Conservation (phyloP, 2,888 invertebrate genomes). For the Augochlorella aurata region DNA sequence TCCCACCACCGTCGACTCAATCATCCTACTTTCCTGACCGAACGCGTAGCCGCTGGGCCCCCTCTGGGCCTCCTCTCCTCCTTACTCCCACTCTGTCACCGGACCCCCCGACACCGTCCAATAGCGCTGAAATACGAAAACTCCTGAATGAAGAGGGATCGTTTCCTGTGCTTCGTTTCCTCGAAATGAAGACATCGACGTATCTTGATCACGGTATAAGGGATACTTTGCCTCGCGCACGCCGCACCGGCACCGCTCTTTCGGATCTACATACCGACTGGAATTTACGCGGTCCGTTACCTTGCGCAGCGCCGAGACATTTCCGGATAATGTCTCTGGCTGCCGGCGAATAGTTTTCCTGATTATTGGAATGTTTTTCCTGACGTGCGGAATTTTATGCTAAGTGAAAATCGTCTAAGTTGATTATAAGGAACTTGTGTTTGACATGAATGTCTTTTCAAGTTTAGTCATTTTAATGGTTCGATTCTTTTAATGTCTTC, state of each 20-base stretch:
- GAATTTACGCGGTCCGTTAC: neutral
- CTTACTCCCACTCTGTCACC: slow-evolving; percentile 42
- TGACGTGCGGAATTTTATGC: too few species aligned
- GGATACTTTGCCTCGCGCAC: neutral
- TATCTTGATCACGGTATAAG: slow-evolving; percentile 1
- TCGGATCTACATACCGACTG: neutral
- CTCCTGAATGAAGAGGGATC: slow-evolving; percentile 37
- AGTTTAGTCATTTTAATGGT: too few species aligned
- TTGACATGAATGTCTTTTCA: too few species aligned
- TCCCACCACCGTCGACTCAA: slow-evolving; percentile 53
- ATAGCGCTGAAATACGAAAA: slow-evolving; percentile 36
- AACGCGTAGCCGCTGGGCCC: slow-evolving; percentile 4
- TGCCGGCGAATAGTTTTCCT: too few species aligned
- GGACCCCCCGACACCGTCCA: neutral
- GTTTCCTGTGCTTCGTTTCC: neutral
- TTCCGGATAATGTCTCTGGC: too few species aligned
- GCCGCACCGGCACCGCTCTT: neutral
- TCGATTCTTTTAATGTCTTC: too few species aligned
- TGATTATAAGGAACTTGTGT: too few species aligned
- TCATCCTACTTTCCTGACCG: slow-evolving; percentile 62
- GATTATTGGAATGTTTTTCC: too few species aligned
- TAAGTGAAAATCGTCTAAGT: too few species aligned
- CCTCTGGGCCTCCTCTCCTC: slow-evolving; percentile 28
- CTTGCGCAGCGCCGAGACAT: too few species aligned
- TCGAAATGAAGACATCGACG: slow-evolving; percentile 8